Evolutionary conservation across 2,888 invertebrate species (phyloP), one percentile per base, ranked within the genome.

Genomic region (Drosophila mayaguana): DNA sequence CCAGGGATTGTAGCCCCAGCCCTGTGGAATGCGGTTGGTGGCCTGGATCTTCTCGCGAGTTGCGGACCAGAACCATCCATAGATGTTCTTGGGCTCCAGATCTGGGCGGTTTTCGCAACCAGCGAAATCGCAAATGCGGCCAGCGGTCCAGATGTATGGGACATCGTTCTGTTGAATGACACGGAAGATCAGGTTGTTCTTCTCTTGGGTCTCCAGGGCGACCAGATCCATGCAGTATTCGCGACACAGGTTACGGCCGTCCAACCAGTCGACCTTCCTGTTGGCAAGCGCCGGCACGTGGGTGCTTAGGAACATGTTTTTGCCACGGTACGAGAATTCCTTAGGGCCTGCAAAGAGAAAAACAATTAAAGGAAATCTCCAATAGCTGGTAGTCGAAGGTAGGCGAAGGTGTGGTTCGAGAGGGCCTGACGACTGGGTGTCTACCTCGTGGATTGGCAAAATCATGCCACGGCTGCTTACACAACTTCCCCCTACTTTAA

Each of bases 161-260:
- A 97, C 96, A 92, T 97, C 97, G 83, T 97, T 97, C 93, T 97
- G 96, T 93, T 97, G 97, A 81, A 97, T 97, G 48, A 97, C 94
- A 93, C 96, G 96, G 95, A 96, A 97, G 93, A 97, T 95, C 90
- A 97, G 95, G 93, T 97, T 97, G 92, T 97, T 97, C 93, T 98
- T 97, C 92, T 97, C 97, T 93, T 97, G 97, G 14, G 96, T 96
- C 93, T 98, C 97, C 93, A 97, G 94, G 22, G 97, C 97, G 54
- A 97, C 96, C 84, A 97, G 95, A 93, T 98, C 98, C 98, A 98
- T 98, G 93, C 98, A 98, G 93, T 97, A 97, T 92, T 97, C 97
- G 80, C 98, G 95, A 94, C 98, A 98, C 89, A 97, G 94, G 93
- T 98, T 98, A 88, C 97, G 96, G 32, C 97, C 97, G 88, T 97